Evolutionary conservation across 1,140 invertebrate species (phyloP).

Genomic region (Phortica variegata): DNA sequence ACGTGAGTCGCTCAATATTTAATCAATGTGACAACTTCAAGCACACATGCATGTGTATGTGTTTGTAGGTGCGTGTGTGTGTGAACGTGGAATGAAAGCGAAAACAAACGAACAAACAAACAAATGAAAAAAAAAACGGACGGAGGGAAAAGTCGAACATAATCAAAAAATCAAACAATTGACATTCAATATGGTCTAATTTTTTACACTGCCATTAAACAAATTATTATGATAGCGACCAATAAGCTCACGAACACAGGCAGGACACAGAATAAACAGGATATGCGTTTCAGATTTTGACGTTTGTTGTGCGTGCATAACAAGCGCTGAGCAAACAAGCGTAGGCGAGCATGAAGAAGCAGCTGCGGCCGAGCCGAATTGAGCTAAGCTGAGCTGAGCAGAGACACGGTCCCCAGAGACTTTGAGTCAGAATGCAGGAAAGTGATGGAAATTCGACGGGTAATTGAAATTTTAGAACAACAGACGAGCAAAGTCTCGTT

Average conservation of each 20-base stretch:
- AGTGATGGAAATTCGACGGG: slow-evolving; percentile 25
- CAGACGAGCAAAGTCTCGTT: not conserved
- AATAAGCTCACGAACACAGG: slow-evolving; percentile 9
- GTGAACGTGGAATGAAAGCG: no score
- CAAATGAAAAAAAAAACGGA: slow-evolving; percentile 6
- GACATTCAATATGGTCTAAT: slow-evolving; percentile 57
- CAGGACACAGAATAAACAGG: slow-evolving; percentile 24
- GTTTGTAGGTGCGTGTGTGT: no score
- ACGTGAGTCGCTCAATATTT: slow-evolving; percentile 49
- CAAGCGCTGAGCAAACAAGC: no score
- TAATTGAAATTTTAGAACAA: slow-evolving; percentile 47
- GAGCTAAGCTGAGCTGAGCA: no score
- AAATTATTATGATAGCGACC: slow-evolving; percentile 41
- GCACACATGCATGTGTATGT: no score
- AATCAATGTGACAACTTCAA: slow-evolving; percentile 35
- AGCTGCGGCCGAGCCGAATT: no score
- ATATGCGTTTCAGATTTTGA: slow-evolving; percentile 1
- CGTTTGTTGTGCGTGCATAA: no score
- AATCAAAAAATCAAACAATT: slow-evolving; percentile 56
- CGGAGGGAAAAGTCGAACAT: slow-evolving; percentile 16
- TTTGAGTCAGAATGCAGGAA: not conserved
- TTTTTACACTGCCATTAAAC: slow-evolving; percentile 56
- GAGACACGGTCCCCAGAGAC: slow-evolving; percentile 7
- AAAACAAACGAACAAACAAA: slow-evolving; percentile 23
- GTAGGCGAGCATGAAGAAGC: no score